Conservation (phyloP, 2,113 vertebrate species). For the Nothoprocta pentlandii region DNA sequence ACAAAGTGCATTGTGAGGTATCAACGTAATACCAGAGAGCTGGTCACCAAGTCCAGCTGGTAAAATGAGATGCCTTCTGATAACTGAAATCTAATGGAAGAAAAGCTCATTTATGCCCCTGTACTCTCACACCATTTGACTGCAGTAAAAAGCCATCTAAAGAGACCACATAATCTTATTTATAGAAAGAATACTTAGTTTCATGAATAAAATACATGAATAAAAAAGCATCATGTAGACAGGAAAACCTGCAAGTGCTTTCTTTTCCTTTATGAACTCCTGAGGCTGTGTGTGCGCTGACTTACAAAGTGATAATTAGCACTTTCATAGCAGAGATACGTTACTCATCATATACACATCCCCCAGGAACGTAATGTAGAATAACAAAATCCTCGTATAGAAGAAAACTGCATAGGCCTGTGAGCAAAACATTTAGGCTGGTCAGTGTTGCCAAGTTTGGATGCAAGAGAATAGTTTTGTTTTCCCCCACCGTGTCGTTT, state of each 20-base stretch:
- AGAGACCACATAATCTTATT: background rate
- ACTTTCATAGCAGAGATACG: background rate
- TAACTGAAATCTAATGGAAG: background rate
- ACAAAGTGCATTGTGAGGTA: background rate
- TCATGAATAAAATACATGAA: background rate
- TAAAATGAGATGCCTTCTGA: background rate
- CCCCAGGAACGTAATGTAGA: background rate
- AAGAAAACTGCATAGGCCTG: background rate
- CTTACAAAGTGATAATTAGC: background rate
- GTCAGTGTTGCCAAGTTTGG: background rate
- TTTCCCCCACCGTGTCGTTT: background rate
- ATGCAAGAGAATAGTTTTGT: background rate
- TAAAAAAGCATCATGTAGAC: background rate
- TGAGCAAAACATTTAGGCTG: background rate
- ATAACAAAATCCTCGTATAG: background rate
- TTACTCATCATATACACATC: background rate
- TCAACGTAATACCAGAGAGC: background rate
- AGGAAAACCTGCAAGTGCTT: background rate
- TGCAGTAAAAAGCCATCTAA: background rate
- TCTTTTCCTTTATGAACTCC: background rate
- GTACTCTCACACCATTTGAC: background rate
- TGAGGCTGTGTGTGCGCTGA: background rate
- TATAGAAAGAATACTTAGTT: background rate
- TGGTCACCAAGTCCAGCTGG: background rate
- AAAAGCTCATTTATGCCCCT: background rate